phyloP scores from a whole-genome alignment of 2,888 invertebrate species.

The Petrolisthes manimaculis region DNA sequence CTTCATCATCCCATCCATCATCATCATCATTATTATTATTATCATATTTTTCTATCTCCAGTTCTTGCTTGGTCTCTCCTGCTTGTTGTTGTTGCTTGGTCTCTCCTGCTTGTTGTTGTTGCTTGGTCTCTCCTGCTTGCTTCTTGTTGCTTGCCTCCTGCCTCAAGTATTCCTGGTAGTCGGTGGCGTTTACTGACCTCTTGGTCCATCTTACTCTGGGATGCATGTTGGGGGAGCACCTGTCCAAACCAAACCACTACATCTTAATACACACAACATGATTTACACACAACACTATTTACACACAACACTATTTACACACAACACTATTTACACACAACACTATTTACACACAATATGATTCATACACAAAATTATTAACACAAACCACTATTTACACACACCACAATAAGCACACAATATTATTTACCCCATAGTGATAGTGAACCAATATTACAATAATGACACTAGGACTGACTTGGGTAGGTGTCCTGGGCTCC shows the following conservation, averaged over 20 bases:
- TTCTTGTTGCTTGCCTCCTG: background rate
- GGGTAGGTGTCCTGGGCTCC: conserved; percentile 91
- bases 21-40: background rate
- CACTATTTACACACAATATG: too few relatives aligned
- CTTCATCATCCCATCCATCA: background rate
- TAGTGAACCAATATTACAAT: too few relatives aligned
- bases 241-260: conserved; percentile 4
- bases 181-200: conserved; percentile 51
- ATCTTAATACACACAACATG: background rate
- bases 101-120: background rate
- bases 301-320: background rate
- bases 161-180: conserved; percentile 36
- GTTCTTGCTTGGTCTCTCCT: background rate
- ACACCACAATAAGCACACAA: too few relatives aligned
- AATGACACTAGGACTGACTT: conserved; percentile 64
- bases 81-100: background rate
- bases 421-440: too few relatives aligned
- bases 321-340: too few relatives aligned
- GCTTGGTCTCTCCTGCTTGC: background rate
- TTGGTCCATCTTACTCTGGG: conserved; percentile 60
- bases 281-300: background rate
- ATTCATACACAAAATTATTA: too few relatives aligned
- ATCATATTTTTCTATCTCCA: background rate
- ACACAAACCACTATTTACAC: too few relatives aligned
- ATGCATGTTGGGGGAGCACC: conserved; percentile 60